Evolutionary conservation across 2,888 invertebrate genomes (phyloP), one percentile per base, ranked within the genome.

Genomic region (Xestia xanthographa): DNA sequence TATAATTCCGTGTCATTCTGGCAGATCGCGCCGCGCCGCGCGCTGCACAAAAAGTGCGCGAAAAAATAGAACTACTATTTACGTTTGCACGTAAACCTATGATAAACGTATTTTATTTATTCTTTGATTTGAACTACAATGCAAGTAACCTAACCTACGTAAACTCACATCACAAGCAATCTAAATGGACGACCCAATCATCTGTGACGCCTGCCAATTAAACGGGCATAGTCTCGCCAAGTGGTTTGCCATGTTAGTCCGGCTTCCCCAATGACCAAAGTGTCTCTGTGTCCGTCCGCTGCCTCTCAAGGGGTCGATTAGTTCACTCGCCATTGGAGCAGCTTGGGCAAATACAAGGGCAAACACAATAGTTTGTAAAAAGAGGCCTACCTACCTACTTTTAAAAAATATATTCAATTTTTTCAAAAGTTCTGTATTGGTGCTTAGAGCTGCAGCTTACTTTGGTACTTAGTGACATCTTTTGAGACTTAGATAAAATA

Each of bases 221-320:
- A 82, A 56, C 34, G n/a, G 5, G 38, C 58, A 63, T 58, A 65
- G n/a, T 48, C 41, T 65, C 67, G 41, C 66, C 45, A 14, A 83
- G 80, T 79, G 70, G 63, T 60, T 79, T 63, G 69, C 60, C 34
- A 65, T 75, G 80, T 79, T 79, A 41, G 79, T 6, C 66, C 38
- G 12, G 58, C 58, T 69, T 58, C 62, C 53, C 66, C 29, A 29
- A n/a, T 72, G 48, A 62, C 43, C 60, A n/a, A 73, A 75, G 38
- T 63, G 62, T 14, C 14, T 6, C 29, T 3, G 63, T 66, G 75
- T 71, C 38, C 48, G 17, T 60, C 43, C 43, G 66, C 66, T 26
- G 58, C 26, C 14, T 65, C 77, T 81, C 77, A 41, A 68, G 63
- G 41, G 66, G 22, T 56, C 73, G 53, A 82, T 82, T 78, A 82